Percentiles rank a stretch among this genome's conserved stretches.
phyloP scores from a whole-genome alignment of 2,797 vertebrate species.

The Meriones psammophilus region DNA sequence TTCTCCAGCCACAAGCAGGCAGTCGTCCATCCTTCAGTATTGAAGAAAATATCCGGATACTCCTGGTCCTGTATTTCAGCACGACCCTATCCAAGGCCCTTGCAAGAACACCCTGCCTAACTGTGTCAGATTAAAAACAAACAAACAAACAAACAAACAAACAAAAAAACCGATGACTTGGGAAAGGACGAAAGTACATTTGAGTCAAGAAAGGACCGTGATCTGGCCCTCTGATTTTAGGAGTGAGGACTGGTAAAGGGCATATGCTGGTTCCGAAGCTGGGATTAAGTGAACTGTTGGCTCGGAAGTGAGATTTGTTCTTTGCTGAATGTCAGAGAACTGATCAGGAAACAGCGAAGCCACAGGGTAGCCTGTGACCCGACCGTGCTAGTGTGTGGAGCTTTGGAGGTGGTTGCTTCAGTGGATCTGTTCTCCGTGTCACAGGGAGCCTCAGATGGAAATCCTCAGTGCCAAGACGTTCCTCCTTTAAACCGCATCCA shows the following conservation, averaged over 20 bases:
- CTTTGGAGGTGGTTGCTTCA: background rate
- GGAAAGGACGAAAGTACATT: background rate
- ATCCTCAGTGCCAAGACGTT: background rate
- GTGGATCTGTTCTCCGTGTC: background rate
- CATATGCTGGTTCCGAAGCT: background rate
- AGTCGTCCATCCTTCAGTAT: background rate
- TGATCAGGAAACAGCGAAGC: background rate
- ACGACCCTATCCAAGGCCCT: background rate
- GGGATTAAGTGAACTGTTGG: background rate
- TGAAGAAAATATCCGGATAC: background rate
- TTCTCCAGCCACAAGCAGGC: background rate
- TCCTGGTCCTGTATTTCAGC: background rate
- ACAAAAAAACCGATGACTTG: background rate
- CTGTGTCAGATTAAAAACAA: background rate
- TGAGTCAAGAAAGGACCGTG: background rate
- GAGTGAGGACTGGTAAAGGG: no score
- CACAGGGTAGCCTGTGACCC: background rate
- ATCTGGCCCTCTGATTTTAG: background rate
- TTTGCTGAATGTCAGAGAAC: background rate
- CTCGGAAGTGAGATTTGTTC: background rate
- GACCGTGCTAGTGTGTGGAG: background rate
- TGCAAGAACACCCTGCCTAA: background rate
- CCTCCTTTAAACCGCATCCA: background rate
- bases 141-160: no score
- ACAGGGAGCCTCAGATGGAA: background rate